These are phyloP conservation scores for Mobula hypostoma DNA, from an alignment of 2,113 vertebrate genomes.

Conservation along the genomic window DNA sequence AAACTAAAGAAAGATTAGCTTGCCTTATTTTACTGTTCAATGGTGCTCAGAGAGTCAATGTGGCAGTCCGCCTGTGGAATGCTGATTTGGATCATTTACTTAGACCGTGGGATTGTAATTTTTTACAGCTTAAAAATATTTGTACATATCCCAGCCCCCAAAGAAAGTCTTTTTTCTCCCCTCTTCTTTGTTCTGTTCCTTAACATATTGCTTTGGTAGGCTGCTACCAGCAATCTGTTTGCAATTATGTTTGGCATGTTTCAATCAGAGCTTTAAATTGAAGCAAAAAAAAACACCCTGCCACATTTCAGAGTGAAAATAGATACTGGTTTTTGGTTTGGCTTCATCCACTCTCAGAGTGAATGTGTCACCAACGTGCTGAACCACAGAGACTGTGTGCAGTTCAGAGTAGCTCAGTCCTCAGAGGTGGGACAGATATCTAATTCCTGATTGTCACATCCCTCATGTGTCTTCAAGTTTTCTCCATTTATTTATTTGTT, in stretches of 20 bases:
- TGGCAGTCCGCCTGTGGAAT: not conserved
- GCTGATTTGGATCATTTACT: not conserved
- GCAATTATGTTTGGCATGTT: not conserved
- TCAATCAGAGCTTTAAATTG: not conserved
- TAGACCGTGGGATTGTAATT: not conserved
- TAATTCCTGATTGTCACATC: not conserved
- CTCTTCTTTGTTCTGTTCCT: not conserved
- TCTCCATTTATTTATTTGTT: too few species aligned
- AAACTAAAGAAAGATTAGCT: too few species aligned
- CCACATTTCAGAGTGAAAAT: not conserved
- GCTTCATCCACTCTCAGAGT: not conserved
- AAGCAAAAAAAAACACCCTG: not conserved
- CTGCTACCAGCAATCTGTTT: not conserved
- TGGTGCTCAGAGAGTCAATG: not conserved
- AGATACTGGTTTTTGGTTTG: not conserved
- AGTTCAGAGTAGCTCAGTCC: not conserved
- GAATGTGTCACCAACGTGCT: not conserved
- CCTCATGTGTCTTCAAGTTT: not conserved
- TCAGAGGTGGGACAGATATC: not conserved
- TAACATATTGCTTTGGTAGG: not conserved
- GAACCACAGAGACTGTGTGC: not conserved
- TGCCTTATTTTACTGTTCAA: not conserved
- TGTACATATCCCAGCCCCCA: not conserved
- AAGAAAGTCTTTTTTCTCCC: not conserved
- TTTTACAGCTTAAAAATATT: not conserved